These are phyloP conservation scores for Drosophila anomelani DNA, from an alignment of 2,888 invertebrate species.

Conservation along the genomic window DNA sequence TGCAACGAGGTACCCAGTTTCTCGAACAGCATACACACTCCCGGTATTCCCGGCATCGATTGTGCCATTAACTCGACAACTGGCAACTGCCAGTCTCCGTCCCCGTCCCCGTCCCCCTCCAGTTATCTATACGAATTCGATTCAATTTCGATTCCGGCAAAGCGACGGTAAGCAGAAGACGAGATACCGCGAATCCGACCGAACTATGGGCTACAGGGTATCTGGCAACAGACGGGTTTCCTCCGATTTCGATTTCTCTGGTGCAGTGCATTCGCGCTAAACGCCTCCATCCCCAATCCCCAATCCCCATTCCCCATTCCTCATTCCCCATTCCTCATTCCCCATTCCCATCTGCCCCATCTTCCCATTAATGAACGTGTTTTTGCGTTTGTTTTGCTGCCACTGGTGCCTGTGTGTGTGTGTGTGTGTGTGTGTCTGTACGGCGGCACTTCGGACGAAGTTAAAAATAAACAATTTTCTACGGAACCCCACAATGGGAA, in stretches of 20 bases:
- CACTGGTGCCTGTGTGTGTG: neutral
- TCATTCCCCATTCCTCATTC: neutral
- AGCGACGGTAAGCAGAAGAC: slow-evolving; percentile 17
- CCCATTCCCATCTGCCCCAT: slow-evolving; percentile 9
- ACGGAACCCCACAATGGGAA: slow-evolving; percentile 37
- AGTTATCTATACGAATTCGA: neutral
- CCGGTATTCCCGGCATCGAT: neutral
- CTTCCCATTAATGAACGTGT: slow-evolving; percentile 45
- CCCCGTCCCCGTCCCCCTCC: too few species aligned
- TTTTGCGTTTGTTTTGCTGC: slow-evolving; percentile 24
- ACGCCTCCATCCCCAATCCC: slow-evolving; percentile 1
- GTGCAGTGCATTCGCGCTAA: slow-evolving; percentile 30
- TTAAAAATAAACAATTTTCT: slow-evolving; percentile 65
- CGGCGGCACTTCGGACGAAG: slow-evolving; percentile 47
- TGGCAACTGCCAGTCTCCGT: neutral
- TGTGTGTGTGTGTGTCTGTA: slow-evolving; percentile 2
- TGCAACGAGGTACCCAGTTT: neutral
- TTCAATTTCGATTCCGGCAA: slow-evolving; percentile 19
- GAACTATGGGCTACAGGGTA: slow-evolving; percentile 8
- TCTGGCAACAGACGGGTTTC: slow-evolving; percentile 19
- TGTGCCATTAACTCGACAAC: neutral
- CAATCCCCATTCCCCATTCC: neutral
- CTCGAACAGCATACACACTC: neutral
- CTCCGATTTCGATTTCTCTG: slow-evolving; percentile 36
- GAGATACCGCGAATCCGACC: slow-evolving; percentile 17